These are phyloP conservation scores for Cantharis rustica DNA, from an alignment of 2,888 invertebrate species.

Conservation along the genomic window DNA sequence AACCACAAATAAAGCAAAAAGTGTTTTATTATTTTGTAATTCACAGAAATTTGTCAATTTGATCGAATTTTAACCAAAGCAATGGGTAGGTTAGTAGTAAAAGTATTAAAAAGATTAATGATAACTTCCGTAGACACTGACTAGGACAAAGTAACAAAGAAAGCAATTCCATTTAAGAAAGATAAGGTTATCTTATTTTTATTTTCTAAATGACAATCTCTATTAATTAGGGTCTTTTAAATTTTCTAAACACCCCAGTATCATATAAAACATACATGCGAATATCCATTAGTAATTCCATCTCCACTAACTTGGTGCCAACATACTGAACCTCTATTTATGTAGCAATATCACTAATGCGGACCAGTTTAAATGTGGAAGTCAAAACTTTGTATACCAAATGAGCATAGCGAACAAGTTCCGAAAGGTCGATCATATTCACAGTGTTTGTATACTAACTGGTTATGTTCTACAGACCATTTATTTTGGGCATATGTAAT, in stretches of 20 bases:
- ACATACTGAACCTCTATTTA: conserved; percentile 51
- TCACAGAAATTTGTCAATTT: neutral
- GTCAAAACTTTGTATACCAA: conserved; percentile 41
- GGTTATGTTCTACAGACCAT: conserved; percentile 44
- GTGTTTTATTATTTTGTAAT: neutral
- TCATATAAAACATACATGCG: conserved; percentile 49
- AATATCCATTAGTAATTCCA: conserved; percentile 52
- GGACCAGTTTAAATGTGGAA: conserved; percentile 30
- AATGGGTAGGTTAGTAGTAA: neutral
- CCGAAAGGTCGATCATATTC: conserved; percentile 36
- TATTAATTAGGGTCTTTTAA: conserved; percentile 47
- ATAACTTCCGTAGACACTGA: neutral
- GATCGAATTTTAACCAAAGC: neutral
- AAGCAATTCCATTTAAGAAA: neutral
- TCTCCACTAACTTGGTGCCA: conserved; percentile 50
- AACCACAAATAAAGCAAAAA: neutral
- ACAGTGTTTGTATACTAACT: conserved; percentile 49
- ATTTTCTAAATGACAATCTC: conserved; percentile 17
- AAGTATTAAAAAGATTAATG: neutral
- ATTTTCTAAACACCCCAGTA: conserved; percentile 43
- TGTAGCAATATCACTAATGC: conserved; percentile 47
- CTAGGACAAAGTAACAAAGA: neutral
- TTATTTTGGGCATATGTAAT: conserved; percentile 19
- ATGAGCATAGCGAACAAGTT: conserved; percentile 22
- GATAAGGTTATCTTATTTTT: neutral